Percentiles rank a stretch among this genome's conserved stretches.
Evolutionary conservation across 2,888 invertebrate species (phyloP).

Genomic region (Phalera bucephala): DNA sequence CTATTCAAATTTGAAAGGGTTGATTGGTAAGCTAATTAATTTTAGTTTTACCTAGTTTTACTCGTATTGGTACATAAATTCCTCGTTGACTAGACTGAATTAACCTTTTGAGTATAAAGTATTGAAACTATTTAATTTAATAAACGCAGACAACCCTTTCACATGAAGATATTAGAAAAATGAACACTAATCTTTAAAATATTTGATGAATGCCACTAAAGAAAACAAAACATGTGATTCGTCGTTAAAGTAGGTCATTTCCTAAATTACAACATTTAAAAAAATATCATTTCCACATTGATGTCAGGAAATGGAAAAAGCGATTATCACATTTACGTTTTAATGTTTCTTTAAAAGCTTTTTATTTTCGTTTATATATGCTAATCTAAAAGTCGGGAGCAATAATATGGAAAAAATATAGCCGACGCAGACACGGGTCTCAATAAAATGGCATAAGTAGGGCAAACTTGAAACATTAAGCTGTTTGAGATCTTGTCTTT

Average conservation of each 20-base stretch:
- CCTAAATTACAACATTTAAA: constrained; percentile 29
- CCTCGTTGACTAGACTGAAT: too few species aligned
- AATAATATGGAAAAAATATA: constrained; percentile 56
- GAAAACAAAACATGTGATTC: constrained; percentile 28
- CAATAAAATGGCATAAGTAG: constrained; percentile 55
- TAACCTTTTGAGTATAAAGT: too few species aligned
- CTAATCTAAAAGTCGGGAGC: constrained; percentile 52
- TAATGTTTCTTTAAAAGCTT: constrained; percentile 60
- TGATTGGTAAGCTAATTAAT: too few species aligned
- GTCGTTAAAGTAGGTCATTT: too few species aligned
- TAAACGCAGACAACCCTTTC: too few species aligned
- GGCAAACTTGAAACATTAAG: constrained; percentile 57
- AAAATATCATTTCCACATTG: constrained; percentile 34
- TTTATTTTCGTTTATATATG: constrained; percentile 55
- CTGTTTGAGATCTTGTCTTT: constrained; percentile 44
- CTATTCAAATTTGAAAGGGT: too few species aligned
- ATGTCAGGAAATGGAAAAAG: constrained; percentile 40
- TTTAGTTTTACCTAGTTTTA: too few species aligned
- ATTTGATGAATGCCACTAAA: too few species aligned
- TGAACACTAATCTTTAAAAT: too few species aligned
- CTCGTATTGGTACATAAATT: too few species aligned
- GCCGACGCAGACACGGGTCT: constrained; percentile 48
- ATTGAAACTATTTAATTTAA: too few species aligned
- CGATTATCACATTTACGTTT: constrained; percentile 44
- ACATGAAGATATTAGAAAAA: too few species aligned